Evolutionary conservation across 1,140 invertebrate genomes (phyloP).

Genomic region (Amyelois transitella): DNA sequence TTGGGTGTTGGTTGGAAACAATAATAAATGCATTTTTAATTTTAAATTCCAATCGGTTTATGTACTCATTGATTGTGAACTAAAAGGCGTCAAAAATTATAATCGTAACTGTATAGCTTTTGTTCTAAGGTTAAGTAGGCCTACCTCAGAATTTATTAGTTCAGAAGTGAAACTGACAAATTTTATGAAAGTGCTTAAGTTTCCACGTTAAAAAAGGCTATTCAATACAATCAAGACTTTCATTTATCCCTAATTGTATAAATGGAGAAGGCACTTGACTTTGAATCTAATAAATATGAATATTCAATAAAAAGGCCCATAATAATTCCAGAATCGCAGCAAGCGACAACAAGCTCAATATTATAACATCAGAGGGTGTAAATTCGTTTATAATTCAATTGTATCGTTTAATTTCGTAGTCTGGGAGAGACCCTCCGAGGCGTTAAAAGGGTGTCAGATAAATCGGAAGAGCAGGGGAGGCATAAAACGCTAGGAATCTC

Average conservation of each 20-base stretch:
- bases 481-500: constrained; percentile 37
- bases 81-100: no score
- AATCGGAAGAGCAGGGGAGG: constrained; percentile 34
- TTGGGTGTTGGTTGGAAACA: no score
- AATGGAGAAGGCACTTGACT: background rate
- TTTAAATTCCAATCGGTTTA: no score
- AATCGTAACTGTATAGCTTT: no score
- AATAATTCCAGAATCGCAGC: background rate
- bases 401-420: constrained; percentile 43
- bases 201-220: no score
- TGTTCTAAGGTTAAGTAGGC: no score
- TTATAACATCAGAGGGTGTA: constrained; percentile 20
- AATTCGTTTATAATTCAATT: constrained; percentile 40
- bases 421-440: constrained; percentile 34
- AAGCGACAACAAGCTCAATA: constrained; percentile 29
- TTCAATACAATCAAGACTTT: background rate
- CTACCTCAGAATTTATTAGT: no score
- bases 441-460: constrained; percentile 45
- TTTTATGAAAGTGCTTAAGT: no score
- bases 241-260: background rate
- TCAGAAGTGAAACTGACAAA: no score
- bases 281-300: background rate
- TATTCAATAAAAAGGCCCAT: background rate
- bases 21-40: no score
- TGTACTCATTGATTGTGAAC: no score